These are phyloP conservation scores for Platanista minor DNA, from an alignment of 2,113 vertebrate species.

Conservation along the genomic window DNA sequence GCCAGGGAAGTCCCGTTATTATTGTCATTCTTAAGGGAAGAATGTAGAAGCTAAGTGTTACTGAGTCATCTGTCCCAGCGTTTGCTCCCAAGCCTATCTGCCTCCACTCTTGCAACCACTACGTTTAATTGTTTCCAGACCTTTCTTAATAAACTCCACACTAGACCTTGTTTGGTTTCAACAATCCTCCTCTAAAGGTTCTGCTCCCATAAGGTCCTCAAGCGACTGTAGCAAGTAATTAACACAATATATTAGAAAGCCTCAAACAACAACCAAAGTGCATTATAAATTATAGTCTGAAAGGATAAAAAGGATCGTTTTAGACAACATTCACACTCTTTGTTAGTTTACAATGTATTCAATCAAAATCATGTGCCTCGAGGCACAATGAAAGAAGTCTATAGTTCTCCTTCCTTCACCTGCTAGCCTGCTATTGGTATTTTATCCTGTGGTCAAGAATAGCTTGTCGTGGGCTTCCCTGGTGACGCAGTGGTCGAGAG, in stretches of 20 bases:
- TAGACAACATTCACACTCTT: not conserved
- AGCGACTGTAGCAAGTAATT: not conserved
- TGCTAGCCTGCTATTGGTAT: not conserved
- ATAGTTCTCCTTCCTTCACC: not conserved
- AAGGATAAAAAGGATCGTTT: not conserved
- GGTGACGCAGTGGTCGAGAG: too few species aligned
- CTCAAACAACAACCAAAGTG: not conserved
- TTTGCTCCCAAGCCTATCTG: not conserved
- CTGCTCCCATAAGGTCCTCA: not conserved
- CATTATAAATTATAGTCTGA: not conserved
- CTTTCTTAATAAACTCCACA: not conserved
- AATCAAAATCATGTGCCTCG: not conserved
- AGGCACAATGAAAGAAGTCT: not conserved
- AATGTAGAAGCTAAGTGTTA: not conserved
- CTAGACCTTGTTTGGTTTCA: not conserved
- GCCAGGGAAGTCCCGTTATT: too few species aligned
- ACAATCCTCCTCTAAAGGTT: not conserved
- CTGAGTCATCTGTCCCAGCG: not conserved
- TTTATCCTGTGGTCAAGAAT: not conserved
- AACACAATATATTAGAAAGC: not conserved
- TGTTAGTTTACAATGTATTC: not conserved
- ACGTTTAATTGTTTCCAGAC: not conserved
- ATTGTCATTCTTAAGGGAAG: not conserved
- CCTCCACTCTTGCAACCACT: not conserved
- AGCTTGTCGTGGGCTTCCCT: too few species aligned